Conservation (phyloP, 2,113 vertebrate genomes). For the Crotophaga sulcirostris region DNA sequence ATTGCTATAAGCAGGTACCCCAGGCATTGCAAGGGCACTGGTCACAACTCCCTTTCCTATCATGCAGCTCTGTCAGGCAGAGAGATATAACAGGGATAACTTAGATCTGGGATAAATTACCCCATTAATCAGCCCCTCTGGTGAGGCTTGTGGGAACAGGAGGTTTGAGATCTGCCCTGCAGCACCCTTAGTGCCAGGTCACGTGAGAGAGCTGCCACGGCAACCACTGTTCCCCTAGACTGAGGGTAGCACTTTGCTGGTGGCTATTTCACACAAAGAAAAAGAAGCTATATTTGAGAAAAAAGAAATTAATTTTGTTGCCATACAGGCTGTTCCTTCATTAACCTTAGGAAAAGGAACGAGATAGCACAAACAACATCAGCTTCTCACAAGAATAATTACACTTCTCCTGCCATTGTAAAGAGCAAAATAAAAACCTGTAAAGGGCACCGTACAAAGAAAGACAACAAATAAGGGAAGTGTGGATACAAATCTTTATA, state of each 20-base stretch:
- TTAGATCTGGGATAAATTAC: background rate
- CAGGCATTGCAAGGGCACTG: background rate
- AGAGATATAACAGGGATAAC: background rate
- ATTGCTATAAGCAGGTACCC: background rate
- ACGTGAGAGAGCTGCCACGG: background rate
- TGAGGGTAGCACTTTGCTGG: background rate
- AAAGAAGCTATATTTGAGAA: background rate
- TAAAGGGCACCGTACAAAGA: background rate
- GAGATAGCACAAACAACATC: background rate
- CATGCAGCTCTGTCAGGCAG: background rate
- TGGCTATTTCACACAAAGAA: background rate
- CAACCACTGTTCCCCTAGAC: fast-evolving
- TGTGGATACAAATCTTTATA: background rate
- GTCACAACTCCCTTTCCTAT: background rate
- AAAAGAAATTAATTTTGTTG: background rate
- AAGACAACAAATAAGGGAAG: background rate
- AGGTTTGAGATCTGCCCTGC: background rate
- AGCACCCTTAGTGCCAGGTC: background rate
- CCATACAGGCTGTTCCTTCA: background rate
- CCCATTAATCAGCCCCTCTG: background rate
- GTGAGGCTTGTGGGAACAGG: background rate
- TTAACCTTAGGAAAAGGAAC: background rate
- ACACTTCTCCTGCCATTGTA: background rate
- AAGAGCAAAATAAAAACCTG: background rate
- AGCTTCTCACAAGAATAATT: background rate